phyloP scores from a whole-genome alignment of 2,888 invertebrate species.

The Epiblema foenella region DNA sequence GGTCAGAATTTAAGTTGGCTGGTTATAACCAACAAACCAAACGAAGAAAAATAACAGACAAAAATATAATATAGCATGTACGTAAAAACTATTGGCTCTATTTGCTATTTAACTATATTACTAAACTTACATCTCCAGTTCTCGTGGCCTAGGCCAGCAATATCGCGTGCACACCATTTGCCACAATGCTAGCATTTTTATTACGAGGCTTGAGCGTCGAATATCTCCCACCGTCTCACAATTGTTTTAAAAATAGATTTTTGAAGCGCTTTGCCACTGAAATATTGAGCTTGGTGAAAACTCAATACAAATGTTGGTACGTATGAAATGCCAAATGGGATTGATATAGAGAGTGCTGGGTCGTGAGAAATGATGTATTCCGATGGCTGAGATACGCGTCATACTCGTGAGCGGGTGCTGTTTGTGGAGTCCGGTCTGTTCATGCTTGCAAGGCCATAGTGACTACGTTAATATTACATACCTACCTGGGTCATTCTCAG shows the following conservation, averaged over 20 bases:
- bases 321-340: conserved; percentile 14
- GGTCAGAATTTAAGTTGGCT: too few species aligned
- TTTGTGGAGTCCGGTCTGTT: too few species aligned
- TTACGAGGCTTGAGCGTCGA: neutral
- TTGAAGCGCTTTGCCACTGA: conserved; percentile 2
- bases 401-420: too few species aligned
- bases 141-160: conserved; percentile 3
- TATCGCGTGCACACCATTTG: conserved; percentile 26
- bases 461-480: too few species aligned
- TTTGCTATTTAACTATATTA: neutral
- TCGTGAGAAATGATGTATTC: neutral
- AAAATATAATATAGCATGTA: too few species aligned
- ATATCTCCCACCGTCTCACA: neutral
- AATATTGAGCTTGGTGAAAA: neutral
- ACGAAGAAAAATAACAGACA: too few species aligned
- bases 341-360: conserved; percentile 9
- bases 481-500: too few species aligned
- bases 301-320: conserved; percentile 6
- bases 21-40: too few species aligned
- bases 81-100: too few species aligned
- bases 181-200: conserved; percentile 31
- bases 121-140: neutral
- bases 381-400: too few species aligned
- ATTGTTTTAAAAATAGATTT: conserved; percentile 23
- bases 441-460: too few species aligned